Base-by-base conservation (phyloP, 2,888 invertebrate species). In the Spilosoma lubricipeda region DNA sequence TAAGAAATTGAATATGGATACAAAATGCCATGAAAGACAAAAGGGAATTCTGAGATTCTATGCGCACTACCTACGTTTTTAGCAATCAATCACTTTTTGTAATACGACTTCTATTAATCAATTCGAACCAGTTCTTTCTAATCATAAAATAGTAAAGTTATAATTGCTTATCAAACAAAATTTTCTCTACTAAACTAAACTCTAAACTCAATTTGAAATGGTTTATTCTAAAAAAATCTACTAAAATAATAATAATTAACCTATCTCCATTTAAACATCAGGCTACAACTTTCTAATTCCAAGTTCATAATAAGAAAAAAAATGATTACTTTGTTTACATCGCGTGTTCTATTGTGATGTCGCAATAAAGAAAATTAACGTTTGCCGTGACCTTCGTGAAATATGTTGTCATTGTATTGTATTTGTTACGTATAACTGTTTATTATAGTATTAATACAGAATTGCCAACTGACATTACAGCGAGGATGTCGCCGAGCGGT, bases 401-500 rank as follows among this genome's bases (percentile, higher is more conserved):
- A 85, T 85, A 83, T 81, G 82, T 84, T 87, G 86, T 86, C 82
- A 83, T 79, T 82, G 74, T 85, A 86, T 86, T 87, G 76, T 87
- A 84, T 85, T 85, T 85, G 84, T 82, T 82, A 84, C 74, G 77
- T 90, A 87, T 88, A 88, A 89, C 89, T 87, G 92, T 90, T 91
- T 92, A 91, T 89, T 90, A 89, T 79, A 78, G 85, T 80, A 82
- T 83, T 88, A 90, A 79, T 85, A 82, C 86, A 88, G 85, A 89
- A 90, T 90, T 90, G 88, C 89, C 88, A 90, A 85, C 72, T 74
- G 76, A 82, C 89, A 92, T 92, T 93, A 93, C 70, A 85, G 85
- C 81, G 89, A 89, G 89, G 89, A 90, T 82, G 91, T 95, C 95
- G 81, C 95, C 81, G 88, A 78, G 90, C 91, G 95, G 95, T 94